phyloP scores from a whole-genome alignment of 2,888 invertebrate species.

The Panopea generosa region DNA sequence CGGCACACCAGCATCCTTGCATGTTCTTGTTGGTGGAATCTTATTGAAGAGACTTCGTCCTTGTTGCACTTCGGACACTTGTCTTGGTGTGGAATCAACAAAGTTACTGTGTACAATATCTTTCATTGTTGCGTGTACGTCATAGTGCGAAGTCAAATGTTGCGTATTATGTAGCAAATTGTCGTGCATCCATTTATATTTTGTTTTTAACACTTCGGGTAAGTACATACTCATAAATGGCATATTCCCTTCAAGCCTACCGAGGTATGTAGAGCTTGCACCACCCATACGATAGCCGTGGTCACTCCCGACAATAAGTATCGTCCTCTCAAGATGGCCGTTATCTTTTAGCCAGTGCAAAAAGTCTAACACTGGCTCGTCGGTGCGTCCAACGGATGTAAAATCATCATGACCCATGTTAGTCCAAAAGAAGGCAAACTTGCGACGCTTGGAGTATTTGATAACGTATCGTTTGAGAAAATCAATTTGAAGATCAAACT shows the following conservation, averaged over 20 bases:
- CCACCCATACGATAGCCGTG: conserved; percentile 95
- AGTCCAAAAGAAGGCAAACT: conserved; percentile 94
- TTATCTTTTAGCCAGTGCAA: conserved; percentile 86
- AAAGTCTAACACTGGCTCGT: conserved; percentile 88
- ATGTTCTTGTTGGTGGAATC: conserved; percentile 90
- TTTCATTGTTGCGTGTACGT: conserved; percentile 91
- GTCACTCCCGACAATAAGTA: conserved; percentile 89
- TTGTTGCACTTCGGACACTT: conserved; percentile 29
- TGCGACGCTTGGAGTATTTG: conserved; percentile 88
- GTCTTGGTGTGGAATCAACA: conserved; percentile 10
- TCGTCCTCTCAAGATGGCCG: conserved; percentile 72
- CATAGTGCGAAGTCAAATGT: conserved; percentile 92
- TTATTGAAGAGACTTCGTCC: conserved; percentile 90
- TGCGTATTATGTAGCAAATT: conserved; percentile 89
- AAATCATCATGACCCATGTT: conserved; percentile 93
- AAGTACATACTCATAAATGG: conserved; percentile 92
- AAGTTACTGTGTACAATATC: conserved; percentile 87
- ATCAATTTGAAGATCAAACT: conserved; percentile 87
- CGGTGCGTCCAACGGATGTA: conserved; percentile 91
- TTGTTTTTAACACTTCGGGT: conserved; percentile 90
- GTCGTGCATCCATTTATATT: conserved; percentile 88
- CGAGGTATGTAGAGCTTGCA: conserved; percentile 92
- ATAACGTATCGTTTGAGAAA: conserved; percentile 87
- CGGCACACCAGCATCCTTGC: conserved; percentile 91
- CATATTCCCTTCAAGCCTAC: conserved; percentile 92